phyloP scores from a whole-genome alignment of 2,113 vertebrate species.

The Ptychochromis oligacanthus region DNA sequence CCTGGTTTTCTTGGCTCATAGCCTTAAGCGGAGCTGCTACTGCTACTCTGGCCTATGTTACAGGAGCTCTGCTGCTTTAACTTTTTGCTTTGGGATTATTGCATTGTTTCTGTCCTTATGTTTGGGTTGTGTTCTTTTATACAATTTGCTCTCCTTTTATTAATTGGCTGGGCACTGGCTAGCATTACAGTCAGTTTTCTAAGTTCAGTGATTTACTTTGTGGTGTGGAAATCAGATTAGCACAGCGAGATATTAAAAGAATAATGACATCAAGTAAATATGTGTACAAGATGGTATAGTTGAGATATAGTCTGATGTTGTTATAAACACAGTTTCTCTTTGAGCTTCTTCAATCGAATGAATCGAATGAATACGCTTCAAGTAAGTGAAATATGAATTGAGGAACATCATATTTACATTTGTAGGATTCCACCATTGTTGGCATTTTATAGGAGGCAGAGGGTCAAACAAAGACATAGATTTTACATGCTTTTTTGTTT shows the following conservation, averaged over 20 bases:
- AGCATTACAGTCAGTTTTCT: no score
- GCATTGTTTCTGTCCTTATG: no score
- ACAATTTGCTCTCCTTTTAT: no score
- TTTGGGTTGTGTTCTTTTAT: no score
- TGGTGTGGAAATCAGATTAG: neutral
- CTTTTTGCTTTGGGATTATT: no score
- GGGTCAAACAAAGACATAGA: accelerated
- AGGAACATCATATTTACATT: neutral
- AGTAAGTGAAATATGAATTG: neutral
- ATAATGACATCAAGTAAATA: neutral
- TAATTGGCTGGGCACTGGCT: no score
- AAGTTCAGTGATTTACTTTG: neutral
- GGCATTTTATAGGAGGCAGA: neutral
- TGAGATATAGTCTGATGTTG: neutral
- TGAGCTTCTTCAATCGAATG: neutral
- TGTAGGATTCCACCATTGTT: neutral
- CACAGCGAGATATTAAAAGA: neutral
- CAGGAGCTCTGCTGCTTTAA: no score
- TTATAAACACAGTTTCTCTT: neutral
- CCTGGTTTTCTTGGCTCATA: no score
- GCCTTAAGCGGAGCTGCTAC: no score
- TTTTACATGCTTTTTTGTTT: neutral
- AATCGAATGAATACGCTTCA: neutral
- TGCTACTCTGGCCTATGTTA: no score
- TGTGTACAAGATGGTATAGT: neutral